These are phyloP conservation scores for Coreius guichenoti DNA, from an alignment of 2,797 vertebrate species.

Conservation along the genomic window DNA sequence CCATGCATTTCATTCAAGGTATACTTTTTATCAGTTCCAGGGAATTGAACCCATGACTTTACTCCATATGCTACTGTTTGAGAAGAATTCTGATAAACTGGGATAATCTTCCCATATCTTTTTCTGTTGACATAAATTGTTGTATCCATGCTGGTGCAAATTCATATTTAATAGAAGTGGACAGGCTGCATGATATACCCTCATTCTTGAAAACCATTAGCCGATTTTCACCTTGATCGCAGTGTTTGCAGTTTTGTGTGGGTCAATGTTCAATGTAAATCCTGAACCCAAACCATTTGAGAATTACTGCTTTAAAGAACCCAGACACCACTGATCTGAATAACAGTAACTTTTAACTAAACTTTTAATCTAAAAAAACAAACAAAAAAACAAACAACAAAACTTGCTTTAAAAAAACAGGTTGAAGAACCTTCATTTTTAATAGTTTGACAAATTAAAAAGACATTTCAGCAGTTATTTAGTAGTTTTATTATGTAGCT, in stretches of 20 bases:
- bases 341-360: not conserved
- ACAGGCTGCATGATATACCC: not conserved
- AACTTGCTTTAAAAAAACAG: no score
- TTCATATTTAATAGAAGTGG: not conserved
- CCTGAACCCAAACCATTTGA: not conserved
- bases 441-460: no score
- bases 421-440: no score
- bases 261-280: not conserved
- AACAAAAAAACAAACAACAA: not conserved
- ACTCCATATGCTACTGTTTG: not conserved
- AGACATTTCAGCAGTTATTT: no score
- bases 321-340: not conserved
- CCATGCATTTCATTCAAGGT: no score
- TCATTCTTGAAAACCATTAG: not conserved
- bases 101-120: not conserved
- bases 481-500: no score
- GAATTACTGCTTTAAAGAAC: not conserved
- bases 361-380: not conserved
- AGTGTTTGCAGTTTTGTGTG: not conserved
- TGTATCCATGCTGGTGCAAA: not conserved
- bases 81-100: not conserved
- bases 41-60: not conserved
- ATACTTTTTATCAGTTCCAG: not conserved
- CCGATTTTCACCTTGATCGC: not conserved
- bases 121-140: not conserved